Evolutionary conservation across 2,113 vertebrate species (phyloP).

Genomic region (Colius striatus): DNA sequence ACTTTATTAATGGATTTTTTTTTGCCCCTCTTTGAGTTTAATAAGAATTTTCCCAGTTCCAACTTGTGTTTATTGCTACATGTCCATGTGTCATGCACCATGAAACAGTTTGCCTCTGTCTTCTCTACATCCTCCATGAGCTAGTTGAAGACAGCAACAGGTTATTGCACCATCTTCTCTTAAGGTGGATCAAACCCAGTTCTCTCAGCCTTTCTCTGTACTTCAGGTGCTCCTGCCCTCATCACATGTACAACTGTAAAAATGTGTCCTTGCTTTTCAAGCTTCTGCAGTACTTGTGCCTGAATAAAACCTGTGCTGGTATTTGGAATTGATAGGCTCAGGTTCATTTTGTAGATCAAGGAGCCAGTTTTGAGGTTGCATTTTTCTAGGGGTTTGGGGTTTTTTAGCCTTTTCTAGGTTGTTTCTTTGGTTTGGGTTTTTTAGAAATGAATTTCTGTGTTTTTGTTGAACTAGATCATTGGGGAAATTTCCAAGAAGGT

Average conservation of each 20-base stretch:
- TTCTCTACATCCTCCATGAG: not conserved
- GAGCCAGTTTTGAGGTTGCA: not conserved
- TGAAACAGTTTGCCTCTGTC: not conserved
- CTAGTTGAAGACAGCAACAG: not conserved
- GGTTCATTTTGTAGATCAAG: not conserved
- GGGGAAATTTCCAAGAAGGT: conserved; percentile 98
- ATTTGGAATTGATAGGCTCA: not conserved
- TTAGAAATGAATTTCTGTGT: not conserved
- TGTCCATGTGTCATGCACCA: fast-evolving
- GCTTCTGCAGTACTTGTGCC: not conserved
- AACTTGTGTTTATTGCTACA: not conserved
- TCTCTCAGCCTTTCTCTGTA: not conserved
- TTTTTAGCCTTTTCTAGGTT: not conserved
- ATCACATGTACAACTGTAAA: not conserved
- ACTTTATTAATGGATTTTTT: not conserved
- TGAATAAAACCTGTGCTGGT: not conserved
- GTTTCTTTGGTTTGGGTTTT: not conserved
- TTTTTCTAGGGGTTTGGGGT: not conserved
- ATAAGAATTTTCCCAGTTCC: not conserved
- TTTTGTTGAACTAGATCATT: conserved; percentile 85
- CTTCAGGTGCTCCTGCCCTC: not conserved
- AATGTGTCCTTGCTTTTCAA: not conserved
- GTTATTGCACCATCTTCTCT: not conserved
- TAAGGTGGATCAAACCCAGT: not conserved
- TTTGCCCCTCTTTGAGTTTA: not conserved